Percentiles rank a stretch among this genome's conserved stretches.
Conservation (phyloP, 2,888 invertebrate genomes). For the Nebria salina region DNA sequence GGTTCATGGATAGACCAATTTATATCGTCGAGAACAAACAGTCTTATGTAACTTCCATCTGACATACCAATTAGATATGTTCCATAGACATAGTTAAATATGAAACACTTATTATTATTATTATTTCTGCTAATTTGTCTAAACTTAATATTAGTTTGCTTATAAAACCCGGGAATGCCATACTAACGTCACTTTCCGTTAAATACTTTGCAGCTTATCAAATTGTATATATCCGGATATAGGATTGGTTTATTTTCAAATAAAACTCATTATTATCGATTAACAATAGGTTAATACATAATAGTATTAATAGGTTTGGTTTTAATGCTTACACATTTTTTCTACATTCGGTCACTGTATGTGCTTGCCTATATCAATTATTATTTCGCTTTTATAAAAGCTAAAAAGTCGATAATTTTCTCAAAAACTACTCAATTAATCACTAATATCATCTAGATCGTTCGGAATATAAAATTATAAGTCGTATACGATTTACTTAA, state of each 20-base stretch:
- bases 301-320: background rate
- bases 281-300: background rate
- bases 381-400: too few relatives aligned
- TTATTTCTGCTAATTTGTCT: background rate
- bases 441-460: too few relatives aligned
- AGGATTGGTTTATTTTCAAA: background rate
- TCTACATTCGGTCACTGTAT: too few relatives aligned
- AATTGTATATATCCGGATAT: background rate
- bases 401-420: too few relatives aligned
- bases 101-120: background rate
- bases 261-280: background rate
- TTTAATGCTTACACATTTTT: background rate
- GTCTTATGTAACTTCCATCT: background rate
- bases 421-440: too few relatives aligned
- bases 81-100: too few relatives aligned
- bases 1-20: conserved; percentile 1
- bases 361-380: too few relatives aligned
- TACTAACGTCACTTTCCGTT: background rate
- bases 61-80: too few relatives aligned
- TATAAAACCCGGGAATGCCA: background rate
- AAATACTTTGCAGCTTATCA: background rate
- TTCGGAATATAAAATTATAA: too few relatives aligned
- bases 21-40: background rate
- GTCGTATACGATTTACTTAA: too few relatives aligned
- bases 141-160: background rate